Conservation (phyloP, 1,140 invertebrate species). For the Drosophila novamexicana region DNA sequence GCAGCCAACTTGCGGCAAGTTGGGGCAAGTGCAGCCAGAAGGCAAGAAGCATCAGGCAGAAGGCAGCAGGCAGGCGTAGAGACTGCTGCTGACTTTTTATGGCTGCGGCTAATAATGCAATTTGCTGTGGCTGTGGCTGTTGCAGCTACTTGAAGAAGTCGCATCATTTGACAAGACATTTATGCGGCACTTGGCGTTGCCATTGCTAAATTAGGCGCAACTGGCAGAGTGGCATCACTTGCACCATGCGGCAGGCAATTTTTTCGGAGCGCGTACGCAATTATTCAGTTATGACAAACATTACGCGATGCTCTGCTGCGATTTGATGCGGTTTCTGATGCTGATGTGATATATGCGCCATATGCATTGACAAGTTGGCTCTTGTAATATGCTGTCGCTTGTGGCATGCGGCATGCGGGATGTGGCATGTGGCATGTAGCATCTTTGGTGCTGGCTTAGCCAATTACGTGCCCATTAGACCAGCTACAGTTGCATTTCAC, state of each 20-base stretch:
- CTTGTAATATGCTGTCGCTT: conserved; percentile 50
- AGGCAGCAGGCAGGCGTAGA: conserved; percentile 10
- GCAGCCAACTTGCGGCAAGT: not conserved
- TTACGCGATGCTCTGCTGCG: conserved; percentile 32
- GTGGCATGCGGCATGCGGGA: conserved; percentile 14
- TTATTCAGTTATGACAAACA: conserved; percentile 78
- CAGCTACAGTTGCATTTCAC: conserved; percentile 22
- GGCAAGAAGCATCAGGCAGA: conserved; percentile 4
- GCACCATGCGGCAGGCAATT: conserved; percentile 14
- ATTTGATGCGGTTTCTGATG: conserved; percentile 6
- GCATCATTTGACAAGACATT: conserved; percentile 81
- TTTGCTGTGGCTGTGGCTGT: conserved; percentile 60
- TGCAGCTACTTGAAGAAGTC: conserved; percentile 58
- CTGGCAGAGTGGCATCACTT: conserved; percentile 51
- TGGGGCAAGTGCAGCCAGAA: not conserved
- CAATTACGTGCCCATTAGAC: conserved; percentile 27
- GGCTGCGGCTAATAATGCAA: conserved; percentile 79
- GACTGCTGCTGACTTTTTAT: conserved; percentile 68
- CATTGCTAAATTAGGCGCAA: conserved; percentile 78
- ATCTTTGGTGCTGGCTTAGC: conserved; percentile 22
- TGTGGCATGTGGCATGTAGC: conserved; percentile 9
- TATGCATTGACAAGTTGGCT: conserved; percentile 60
- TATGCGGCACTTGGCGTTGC: conserved; percentile 80
- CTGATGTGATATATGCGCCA: conserved; percentile 62
- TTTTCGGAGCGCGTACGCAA: conserved; percentile 46